Percentiles rank a stretch among this genome's conserved stretches.
phyloP scores from a whole-genome alignment of 2,797 vertebrate species.

The Anomalospiza imberbis region DNA sequence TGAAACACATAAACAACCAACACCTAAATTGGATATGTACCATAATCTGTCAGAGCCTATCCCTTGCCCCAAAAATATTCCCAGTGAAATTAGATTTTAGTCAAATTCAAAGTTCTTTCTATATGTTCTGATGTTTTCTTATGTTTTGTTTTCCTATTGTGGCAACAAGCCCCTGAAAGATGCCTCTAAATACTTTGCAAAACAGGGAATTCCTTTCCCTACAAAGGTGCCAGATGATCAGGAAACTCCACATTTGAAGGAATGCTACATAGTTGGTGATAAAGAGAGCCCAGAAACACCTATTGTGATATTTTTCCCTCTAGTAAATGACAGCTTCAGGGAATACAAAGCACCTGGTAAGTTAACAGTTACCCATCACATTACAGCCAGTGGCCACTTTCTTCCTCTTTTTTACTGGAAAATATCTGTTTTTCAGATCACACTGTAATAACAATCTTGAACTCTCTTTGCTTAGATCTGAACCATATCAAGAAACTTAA shows the following conservation, averaged over 20 bases:
- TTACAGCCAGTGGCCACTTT: not conserved
- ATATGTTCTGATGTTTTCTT: not conserved
- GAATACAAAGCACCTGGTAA: constrained; percentile 84
- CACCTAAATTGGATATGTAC: not conserved
- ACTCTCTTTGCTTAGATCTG: not conserved
- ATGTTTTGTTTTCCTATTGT: not conserved
- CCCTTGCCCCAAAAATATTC: not conserved
- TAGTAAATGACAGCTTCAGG: constrained; percentile 80
- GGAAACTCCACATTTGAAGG: constrained; percentile 70
- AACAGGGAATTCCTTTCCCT: constrained; percentile 81
- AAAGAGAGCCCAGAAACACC: constrained; percentile 74
- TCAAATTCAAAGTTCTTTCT: not conserved
- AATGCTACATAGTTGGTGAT: constrained; percentile 81
- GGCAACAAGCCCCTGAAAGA: constrained; percentile 74
- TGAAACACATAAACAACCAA: not conserved
- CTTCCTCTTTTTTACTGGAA: not conserved
- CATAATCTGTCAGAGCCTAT: not conserved
- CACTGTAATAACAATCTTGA: not conserved
- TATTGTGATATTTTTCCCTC: constrained; percentile 81
- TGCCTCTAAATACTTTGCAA: constrained; percentile 77
- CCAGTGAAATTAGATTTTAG: not conserved
- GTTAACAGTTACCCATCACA: not conserved
- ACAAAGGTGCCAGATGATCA: constrained; percentile 68
- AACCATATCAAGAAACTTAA: not conserved
- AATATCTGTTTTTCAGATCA: not conserved